Evolutionary conservation across 1,140 invertebrate species (phyloP).

Genomic region (Chymomyza costata): DNA sequence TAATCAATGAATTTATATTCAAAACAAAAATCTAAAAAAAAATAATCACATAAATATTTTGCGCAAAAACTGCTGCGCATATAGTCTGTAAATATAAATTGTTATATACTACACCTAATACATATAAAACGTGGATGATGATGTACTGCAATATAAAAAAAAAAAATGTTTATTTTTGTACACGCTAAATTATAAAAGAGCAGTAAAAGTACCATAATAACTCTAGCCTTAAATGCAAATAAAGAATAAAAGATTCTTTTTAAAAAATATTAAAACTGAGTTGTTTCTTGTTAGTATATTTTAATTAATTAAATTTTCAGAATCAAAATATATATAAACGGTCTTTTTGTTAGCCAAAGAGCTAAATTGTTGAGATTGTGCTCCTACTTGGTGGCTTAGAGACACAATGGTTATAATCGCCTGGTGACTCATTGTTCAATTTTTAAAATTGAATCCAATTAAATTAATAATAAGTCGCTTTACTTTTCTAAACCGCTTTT

Average conservation of each 20-base stretch:
- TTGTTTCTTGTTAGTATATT: too few species aligned
- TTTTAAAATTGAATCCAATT: too few species aligned
- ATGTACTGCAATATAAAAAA: constrained; percentile 13
- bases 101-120: constrained; percentile 54
- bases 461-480: too few species aligned
- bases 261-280: constrained; percentile 31
- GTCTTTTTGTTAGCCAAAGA: too few species aligned
- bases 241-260: constrained; percentile 74
- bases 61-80: constrained; percentile 57
- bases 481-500: too few species aligned
- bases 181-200: constrained; percentile 23
- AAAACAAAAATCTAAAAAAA: constrained; percentile 64
- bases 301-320: too few species aligned
- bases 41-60: constrained; percentile 44
- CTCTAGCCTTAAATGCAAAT: constrained; percentile 70
- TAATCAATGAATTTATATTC: constrained; percentile 52
- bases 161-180: constrained; percentile 19
- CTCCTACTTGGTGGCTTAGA: too few species aligned
- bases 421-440: too few species aligned
- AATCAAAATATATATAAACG: too few species aligned
- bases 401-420: too few species aligned
- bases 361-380: too few species aligned
- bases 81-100: constrained; percentile 59
- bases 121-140: constrained; percentile 28
- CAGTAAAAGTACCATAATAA: constrained; percentile 51